Conservation (phyloP, 2,113 vertebrate species). For the Chloebia gouldiae region DNA sequence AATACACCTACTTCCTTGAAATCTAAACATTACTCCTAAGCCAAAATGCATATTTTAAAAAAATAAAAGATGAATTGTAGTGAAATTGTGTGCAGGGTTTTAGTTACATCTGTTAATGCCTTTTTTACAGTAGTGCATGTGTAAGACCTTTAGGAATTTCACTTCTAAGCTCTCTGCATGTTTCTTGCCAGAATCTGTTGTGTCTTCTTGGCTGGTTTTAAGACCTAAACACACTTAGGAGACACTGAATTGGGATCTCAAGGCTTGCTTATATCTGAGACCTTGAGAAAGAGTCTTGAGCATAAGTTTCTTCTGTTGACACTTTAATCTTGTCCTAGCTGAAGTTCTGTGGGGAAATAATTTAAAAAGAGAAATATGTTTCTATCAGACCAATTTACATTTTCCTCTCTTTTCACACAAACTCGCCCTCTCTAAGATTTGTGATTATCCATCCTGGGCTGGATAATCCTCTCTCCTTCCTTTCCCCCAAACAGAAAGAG, state of each 20-base stretch:
- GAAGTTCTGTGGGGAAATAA: not conserved
- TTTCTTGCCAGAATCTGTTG: not conserved
- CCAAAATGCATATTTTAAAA: not conserved
- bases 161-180: not conserved
- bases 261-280: not conserved
- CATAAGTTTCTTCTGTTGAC: not conserved
- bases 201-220: not conserved
- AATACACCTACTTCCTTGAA: not conserved
- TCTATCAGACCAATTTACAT: not conserved
- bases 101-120: not conserved
- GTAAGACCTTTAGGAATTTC: not conserved
- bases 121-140: not conserved
- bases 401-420: not conserved
- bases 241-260: not conserved
- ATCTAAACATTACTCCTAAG: not conserved
- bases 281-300: not conserved
- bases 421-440: not conserved
- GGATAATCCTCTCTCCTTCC: not conserved
- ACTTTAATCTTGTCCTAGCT: not conserved
- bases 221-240: not conserved
- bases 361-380: not conserved
- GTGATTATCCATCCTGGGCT: not conserved
- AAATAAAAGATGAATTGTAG: not conserved
- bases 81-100: not conserved
- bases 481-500: not conserved